Evolutionary conservation across 2,113 vertebrate genomes (phyloP).

Genomic region (Forbesichthys papilliferus): DNA sequence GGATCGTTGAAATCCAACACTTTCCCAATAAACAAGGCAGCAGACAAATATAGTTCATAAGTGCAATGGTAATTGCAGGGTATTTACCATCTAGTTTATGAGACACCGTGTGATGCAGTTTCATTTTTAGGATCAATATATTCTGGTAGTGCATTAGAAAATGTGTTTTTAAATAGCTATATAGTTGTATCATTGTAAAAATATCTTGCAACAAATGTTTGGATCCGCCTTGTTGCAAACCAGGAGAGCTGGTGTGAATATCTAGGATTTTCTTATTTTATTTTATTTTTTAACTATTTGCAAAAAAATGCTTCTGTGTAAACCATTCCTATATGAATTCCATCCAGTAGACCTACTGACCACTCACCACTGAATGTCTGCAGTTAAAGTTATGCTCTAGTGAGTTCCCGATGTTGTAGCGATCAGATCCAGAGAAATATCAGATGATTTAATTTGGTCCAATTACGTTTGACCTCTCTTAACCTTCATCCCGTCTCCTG

Average conservation of each 20-base stretch:
- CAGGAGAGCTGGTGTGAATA: not conserved
- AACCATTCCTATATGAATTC: not conserved
- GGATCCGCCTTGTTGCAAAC: too few relatives aligned
- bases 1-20: too few relatives aligned
- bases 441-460: slow-evolving; percentile 29
- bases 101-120: too few relatives aligned
- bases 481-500: not conserved
- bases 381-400: not conserved
- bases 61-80: too few relatives aligned
- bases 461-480: slow-evolving; percentile 35
- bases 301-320: not conserved
- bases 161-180: too few relatives aligned
- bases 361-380: not conserved
- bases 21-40: too few relatives aligned
- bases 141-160: too few relatives aligned
- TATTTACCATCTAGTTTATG: too few relatives aligned
- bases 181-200: too few relatives aligned
- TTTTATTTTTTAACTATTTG: not conserved
- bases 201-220: too few relatives aligned
- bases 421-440: slow-evolving; percentile 6
- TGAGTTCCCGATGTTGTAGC: not conserved
- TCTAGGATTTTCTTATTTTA: not conserved
- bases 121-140: too few relatives aligned
- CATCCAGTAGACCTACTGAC: not conserved
- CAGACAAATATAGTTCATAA: too few relatives aligned